Base-by-base conservation (phyloP, 2,888 invertebrate genomes). In the Lasiommata megera region DNA sequence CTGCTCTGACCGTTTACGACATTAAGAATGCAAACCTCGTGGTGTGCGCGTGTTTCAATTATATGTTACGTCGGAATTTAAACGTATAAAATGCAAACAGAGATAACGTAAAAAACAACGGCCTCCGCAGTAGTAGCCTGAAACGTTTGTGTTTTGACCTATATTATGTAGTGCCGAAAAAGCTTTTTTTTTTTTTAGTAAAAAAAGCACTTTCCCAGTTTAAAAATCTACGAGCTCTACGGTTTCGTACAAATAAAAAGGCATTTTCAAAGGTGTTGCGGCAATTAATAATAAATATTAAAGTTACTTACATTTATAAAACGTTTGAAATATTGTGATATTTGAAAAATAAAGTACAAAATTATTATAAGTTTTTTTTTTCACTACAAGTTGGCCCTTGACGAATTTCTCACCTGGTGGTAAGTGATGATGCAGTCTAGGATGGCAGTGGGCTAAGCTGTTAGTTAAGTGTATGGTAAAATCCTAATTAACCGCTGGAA, bases 31-130 rank as follows among this genome's bases (percentile, higher is more conserved):
- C 82, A 73, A 65, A 65, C 65, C 59, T 66, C 71, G 79, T 70
- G 55, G 59, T 47, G 59, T 65, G 74, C 70, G 74, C 80, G 79
- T 76, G 79, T 79, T 82, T 78, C 80, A 80, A 81, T 81, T 81
- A 81, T 73, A 80, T 67, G 67, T 63, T 64, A 62, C 60, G 59
- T 56, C 57, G 56, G 58, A 67, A 69, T 70, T 62, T 67, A 68
- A 69, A 66, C 47, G 56, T 40, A 44, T 34, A 34, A 53, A 55
- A 53, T 55, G 54, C 56, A 60, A 64, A 61, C 58, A 52, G 44
- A 44, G 28, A 44, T 44, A 44, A 44, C 44, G 50, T 17, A 44
- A 57, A 60, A 60, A 56, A 38, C 54, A 46, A 46, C 46, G 9
- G 48, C 36, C 48, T 36, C 8, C 12, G 9, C 16, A 1, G 7